These are phyloP conservation scores for Hydra vulgaris DNA, from an alignment of 30 jellyfish, hydroid and myxozoan genomes.

Conservation along the genomic window DNA sequence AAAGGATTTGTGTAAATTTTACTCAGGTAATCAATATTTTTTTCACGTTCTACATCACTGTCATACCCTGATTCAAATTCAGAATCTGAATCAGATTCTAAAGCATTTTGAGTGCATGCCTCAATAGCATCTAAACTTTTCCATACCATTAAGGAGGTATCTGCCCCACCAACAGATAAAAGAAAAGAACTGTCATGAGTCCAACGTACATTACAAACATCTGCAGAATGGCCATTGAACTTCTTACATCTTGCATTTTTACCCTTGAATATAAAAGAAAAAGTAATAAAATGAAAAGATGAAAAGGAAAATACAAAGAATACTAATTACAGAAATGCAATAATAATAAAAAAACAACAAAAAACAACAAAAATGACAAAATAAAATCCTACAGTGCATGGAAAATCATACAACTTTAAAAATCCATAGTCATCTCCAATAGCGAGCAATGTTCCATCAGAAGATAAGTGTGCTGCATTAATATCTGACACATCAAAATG, in stretches of 20 bases:
- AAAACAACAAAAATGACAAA: neutral
- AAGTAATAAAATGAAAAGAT: neutral
- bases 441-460: conserved; percentile 74
- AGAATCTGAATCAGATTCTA: conserved; percentile 70
- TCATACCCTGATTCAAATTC: conserved; percentile 95
- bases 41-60: conserved; percentile 92
- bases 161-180: conserved; percentile 92
- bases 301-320: neutral
- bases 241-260: conserved; percentile 73
- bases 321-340: neutral
- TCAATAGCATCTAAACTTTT: conserved; percentile 29
- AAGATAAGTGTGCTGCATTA: conserved; percentile 69
- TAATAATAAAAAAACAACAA: neutral
- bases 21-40: conserved; percentile 64
- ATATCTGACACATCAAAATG: conserved; percentile 77
- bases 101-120: conserved; percentile 1
- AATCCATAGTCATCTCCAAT: conserved; percentile 94
- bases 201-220: conserved; percentile 92
- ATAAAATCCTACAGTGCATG: conserved; percentile 33
- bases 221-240: conserved; percentile 94
- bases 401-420: conserved; percentile 73
- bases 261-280: conserved; percentile 37
- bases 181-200: conserved; percentile 66
- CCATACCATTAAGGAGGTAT: conserved; percentile 88
- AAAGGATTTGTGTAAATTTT: conserved; percentile 55